Conservation (phyloP, 2,113 vertebrate genomes). For the Cisticola juncidis region DNA sequence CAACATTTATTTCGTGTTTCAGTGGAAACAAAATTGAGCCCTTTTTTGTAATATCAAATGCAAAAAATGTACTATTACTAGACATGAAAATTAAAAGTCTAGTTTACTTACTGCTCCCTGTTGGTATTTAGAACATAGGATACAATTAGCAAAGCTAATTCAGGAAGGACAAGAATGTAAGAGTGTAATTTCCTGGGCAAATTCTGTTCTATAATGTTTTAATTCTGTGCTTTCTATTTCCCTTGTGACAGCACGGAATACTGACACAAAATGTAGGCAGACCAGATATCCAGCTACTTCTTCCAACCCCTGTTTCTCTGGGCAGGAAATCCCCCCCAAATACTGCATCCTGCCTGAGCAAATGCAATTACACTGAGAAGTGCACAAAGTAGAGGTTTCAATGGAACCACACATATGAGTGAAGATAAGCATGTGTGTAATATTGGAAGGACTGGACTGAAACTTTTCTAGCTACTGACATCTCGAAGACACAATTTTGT, state of each 20-base stretch:
- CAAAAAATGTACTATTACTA: neutral
- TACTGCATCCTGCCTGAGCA: neutral
- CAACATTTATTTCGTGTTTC: neutral
- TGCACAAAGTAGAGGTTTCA: neutral
- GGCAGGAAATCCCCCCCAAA: neutral
- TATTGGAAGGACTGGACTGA: neutral
- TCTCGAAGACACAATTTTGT: neutral
- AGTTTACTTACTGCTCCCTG: neutral
- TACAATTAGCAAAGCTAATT: neutral
- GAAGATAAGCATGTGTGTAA: neutral
- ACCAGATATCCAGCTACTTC: neutral
- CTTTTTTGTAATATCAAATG: neutral
- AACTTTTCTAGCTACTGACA: neutral
- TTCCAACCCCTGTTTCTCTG: neutral
- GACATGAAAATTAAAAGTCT: neutral
- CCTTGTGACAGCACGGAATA: neutral
- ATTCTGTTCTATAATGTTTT: neutral
- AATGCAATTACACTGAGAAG: neutral
- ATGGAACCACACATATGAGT: rapidly evolving
- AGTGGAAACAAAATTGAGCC: neutral
- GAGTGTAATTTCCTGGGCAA: neutral
- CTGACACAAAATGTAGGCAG: neutral
- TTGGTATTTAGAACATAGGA: neutral
- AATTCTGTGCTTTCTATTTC: neutral
- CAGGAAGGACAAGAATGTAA: neutral